Conservation (phyloP, 2,888 invertebrate species). For the Amorpha juglandis region DNA sequence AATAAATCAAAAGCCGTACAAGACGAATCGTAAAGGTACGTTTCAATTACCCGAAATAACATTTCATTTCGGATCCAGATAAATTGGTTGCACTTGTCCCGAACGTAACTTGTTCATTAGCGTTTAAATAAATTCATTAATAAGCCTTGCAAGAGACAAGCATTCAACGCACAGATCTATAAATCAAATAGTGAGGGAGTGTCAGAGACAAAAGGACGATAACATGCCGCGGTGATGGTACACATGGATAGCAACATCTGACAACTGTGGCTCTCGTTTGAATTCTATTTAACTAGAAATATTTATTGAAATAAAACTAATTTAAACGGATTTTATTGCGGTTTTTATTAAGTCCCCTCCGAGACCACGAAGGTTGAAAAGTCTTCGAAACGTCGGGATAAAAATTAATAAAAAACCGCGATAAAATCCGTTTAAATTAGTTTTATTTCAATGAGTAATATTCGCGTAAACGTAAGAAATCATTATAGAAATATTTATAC, state of each 20-base stretch:
- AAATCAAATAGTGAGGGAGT: slow-evolving; percentile 84
- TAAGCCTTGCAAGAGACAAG: slow-evolving; percentile 74
- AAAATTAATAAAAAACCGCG: too few species aligned
- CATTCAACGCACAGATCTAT: slow-evolving; percentile 80
- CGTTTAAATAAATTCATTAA: slow-evolving; percentile 84
- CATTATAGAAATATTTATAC: too few species aligned
- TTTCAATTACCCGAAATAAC: slow-evolving; percentile 64
- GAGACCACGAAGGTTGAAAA: too few species aligned
- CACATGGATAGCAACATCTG: slow-evolving; percentile 47
- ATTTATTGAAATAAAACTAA: too few species aligned
- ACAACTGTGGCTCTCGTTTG: slow-evolving; percentile 27
- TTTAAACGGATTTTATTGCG: too few species aligned
- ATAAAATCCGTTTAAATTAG: too few species aligned
- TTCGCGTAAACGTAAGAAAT: too few species aligned
- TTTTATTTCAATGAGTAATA: too few species aligned
- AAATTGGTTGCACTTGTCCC: slow-evolving; percentile 79
- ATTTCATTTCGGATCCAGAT: slow-evolving; percentile 69
- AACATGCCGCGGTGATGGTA: slow-evolving; percentile 53
- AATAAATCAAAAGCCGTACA: slow-evolving; percentile 11
- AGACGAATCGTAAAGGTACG: slow-evolving; percentile 31
- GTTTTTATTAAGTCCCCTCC: too few species aligned
- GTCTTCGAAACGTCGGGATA: too few species aligned
- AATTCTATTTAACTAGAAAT: too few species aligned
- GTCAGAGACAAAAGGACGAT: slow-evolving; percentile 80
- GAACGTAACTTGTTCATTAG: slow-evolving; percentile 82